These are phyloP conservation scores for Kryptolebias ocellatus DNA, from an alignment of 2,797 vertebrate genomes.

Conservation along the genomic window DNA sequence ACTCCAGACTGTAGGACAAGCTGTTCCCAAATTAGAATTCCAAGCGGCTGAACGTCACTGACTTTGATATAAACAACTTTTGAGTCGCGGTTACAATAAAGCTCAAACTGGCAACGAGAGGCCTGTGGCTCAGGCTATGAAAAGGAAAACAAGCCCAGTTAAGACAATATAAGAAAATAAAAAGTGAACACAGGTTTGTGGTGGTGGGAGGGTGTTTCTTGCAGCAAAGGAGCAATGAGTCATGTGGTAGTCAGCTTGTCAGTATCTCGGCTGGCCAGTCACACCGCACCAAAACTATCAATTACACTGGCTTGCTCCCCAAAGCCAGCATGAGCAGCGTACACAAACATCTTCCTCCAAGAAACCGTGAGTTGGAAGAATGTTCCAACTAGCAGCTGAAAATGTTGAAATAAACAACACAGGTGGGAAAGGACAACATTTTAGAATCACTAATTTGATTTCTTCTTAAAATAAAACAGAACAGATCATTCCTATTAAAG, in stretches of 20 bases:
- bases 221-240: slow-evolving; percentile 11
- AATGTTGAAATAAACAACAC: slow-evolving; percentile 41
- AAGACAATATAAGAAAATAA: slow-evolving; percentile 11
- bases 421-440: slow-evolving; percentile 9
- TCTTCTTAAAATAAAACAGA: not conserved
- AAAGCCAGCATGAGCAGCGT: slow-evolving; percentile 36
- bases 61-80: slow-evolving; percentile 54
- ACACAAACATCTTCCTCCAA: slow-evolving; percentile 50
- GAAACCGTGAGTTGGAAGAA: slow-evolving; percentile 35
- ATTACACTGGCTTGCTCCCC: slow-evolving; percentile 60
- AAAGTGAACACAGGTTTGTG: slow-evolving; percentile 18
- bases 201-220: slow-evolving; percentile 11
- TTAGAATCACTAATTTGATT: not conserved
- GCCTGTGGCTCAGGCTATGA: slow-evolving; percentile 1
- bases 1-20: slow-evolving; percentile 42
- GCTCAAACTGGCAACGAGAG: slow-evolving; percentile 33
- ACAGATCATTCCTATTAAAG: slow-evolving; percentile 1
- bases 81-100: slow-evolving; percentile 17
- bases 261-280: slow-evolving; percentile 41
- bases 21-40: slow-evolving; percentile 63
- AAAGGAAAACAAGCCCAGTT: slow-evolving; percentile 34
- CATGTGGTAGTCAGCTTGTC: slow-evolving; percentile 54
- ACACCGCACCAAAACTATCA: slow-evolving; percentile 62
- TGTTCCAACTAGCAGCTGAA: slow-evolving; percentile 43
- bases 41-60: slow-evolving; percentile 39